Evolutionary conservation across 1,140 invertebrate species (phyloP).

Genomic region (Meloidogyne chitwoodi): DNA sequence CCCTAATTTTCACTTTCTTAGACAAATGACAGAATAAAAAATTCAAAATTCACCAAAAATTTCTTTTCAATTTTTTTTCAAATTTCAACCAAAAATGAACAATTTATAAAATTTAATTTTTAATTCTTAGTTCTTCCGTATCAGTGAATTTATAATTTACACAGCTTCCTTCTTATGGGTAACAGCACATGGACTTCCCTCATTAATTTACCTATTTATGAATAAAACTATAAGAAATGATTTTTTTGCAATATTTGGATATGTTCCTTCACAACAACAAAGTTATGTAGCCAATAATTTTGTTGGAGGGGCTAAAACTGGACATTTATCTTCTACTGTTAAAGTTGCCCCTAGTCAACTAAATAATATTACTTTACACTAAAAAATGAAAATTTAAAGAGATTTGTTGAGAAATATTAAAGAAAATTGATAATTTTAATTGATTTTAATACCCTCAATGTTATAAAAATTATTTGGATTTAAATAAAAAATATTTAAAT

Average conservation of each 20-base stretch:
- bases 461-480: no score
- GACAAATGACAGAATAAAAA: no score
- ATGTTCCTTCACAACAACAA: not conserved
- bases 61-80: no score
- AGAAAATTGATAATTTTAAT: no score
- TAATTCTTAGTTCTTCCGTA: slow-evolving; percentile 12
- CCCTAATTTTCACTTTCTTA: no score
- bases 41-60: no score
- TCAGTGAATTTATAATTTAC: slow-evolving; percentile 6
- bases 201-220: slow-evolving; percentile 20
- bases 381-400: not conserved
- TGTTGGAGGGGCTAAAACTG: not conserved
- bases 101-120: not conserved
- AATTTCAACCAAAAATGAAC: no score
- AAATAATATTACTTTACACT: not conserved
- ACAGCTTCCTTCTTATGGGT: slow-evolving; percentile 13
- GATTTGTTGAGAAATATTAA: not conserved
- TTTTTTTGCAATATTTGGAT: not conserved
- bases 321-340: not conserved
- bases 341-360: not conserved
- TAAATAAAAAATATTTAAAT: no score
- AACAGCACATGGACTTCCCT: slow-evolving; percentile 16
- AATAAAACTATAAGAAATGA: slow-evolving; percentile 20
- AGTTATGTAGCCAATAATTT: not conserved
- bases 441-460: no score